A percentile compares a stretch with the other conserved stretches of the same genome.
These are phyloP conservation scores for Ganaspis brasiliensis DNA, from an alignment of 2,888 invertebrate species.

Conservation along the genomic window DNA sequence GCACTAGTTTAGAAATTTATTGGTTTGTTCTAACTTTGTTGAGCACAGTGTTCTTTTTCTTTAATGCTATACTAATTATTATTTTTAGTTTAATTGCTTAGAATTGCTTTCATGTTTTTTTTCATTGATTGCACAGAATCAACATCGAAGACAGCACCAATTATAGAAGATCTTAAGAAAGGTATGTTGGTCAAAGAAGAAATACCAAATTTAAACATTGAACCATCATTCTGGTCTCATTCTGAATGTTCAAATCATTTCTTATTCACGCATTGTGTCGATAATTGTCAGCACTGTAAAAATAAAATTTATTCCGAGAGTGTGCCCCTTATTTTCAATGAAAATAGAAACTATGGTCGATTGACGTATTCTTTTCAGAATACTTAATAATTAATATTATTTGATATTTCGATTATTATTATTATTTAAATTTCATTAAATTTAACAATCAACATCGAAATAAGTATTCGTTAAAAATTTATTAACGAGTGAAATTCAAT, in stretches of 20 bases:
- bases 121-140: constrained; percentile 14
- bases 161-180: constrained; percentile 1
- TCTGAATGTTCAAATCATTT: constrained; percentile 4
- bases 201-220: background rate
- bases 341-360: background rate
- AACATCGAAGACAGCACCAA: background rate
- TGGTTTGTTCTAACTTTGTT: background rate
- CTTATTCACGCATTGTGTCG: background rate
- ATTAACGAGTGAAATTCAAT: background rate
- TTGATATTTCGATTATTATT: too few species aligned
- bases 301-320: constrained; percentile 27
- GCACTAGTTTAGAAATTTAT: too few species aligned
- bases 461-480: background rate
- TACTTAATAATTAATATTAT: background rate
- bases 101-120: constrained; percentile 16
- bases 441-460: too few species aligned
- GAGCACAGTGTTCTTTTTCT: background rate
- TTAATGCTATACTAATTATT: background rate
- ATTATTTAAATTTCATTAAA: too few species aligned
- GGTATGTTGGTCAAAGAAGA: constrained; percentile 25
- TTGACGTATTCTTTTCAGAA: constrained; percentile 17
- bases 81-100: constrained; percentile 1
- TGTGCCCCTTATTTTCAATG: constrained; percentile 12
- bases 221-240: constrained; percentile 8
- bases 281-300: background rate